phyloP scores from a whole-genome alignment of 2,888 invertebrate genomes.

The Actias luna region DNA sequence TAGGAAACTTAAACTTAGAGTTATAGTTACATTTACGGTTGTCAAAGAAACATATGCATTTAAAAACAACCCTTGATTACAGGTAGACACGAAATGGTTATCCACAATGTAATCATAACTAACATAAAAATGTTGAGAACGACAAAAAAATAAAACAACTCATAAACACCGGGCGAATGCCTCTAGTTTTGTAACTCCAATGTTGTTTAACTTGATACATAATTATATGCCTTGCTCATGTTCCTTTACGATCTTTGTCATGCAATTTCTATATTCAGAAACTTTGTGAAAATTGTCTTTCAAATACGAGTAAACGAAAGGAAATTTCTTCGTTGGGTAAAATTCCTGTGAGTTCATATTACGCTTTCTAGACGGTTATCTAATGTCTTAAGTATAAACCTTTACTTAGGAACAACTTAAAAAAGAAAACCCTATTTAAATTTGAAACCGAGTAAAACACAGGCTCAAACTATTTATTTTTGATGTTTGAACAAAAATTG shows the following conservation, averaged over 20 bases:
- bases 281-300: constrained; percentile 6
- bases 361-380: background rate
- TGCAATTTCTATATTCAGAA: constrained; percentile 14
- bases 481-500: too few species aligned
- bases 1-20: background rate
- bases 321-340: constrained; percentile 1
- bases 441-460: too few species aligned
- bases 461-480: too few species aligned
- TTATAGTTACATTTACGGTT: background rate
- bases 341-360: background rate
- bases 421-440: too few species aligned
- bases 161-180: constrained; percentile 2
- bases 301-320: background rate
- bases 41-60: background rate
- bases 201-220: constrained; percentile 1
- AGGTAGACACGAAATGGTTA: background rate
- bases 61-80: background rate
- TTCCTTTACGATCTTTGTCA: constrained; percentile 13
- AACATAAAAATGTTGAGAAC: constrained; percentile 1
- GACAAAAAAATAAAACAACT: constrained; percentile 7
- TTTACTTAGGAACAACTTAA: too few species aligned
- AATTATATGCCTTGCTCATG: background rate
- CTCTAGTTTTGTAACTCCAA: constrained; percentile 10
- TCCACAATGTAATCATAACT: constrained; percentile 10
- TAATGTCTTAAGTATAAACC: background rate